phyloP scores from a whole-genome alignment of 1,140 invertebrate species.

The Scaptomyza hsui region DNA sequence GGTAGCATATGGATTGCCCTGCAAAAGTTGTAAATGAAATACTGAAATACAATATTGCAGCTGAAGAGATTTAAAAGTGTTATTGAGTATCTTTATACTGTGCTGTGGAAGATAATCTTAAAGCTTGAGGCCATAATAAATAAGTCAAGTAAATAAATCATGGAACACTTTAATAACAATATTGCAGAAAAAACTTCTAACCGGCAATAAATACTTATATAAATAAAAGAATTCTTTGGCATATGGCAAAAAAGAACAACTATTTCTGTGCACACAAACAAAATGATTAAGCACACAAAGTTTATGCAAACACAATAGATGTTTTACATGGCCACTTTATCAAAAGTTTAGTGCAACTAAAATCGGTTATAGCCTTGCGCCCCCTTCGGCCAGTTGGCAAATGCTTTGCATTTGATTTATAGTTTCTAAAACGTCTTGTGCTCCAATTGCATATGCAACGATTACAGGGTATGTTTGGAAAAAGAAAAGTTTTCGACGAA shows the following conservation, averaged over 20 bases:
- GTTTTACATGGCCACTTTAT: constrained; percentile 1
- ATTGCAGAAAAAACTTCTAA: not conserved
- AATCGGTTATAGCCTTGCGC: constrained; percentile 4
- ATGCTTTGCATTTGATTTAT: constrained; percentile 30
- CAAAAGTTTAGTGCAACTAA: constrained; percentile 25
- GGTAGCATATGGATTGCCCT: constrained; percentile 24
- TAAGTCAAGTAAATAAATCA: not conserved
- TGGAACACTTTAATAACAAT: not conserved
- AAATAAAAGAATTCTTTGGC: not conserved
- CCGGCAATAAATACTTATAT: not conserved
- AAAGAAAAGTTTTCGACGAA: constrained; percentile 24
- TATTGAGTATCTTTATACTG: not conserved
- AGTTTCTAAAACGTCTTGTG: constrained; percentile 18
- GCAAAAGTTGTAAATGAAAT: constrained; percentile 19
- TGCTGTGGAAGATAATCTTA: not conserved
- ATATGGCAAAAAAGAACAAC: not conserved
- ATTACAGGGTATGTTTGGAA: constrained; percentile 38
- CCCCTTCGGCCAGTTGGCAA: constrained; percentile 15
- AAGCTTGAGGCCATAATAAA: constrained; percentile 11
- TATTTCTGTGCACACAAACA: constrained; percentile 2
- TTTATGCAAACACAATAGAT: not conserved
- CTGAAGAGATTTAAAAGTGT: not conserved
- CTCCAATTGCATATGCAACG: constrained; percentile 8
- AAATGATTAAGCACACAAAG: constrained; percentile 10
- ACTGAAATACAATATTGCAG: constrained; percentile 11